phyloP scores from a whole-genome alignment of 2,888 invertebrate genomes.

The Galerucella pusilla region DNA sequence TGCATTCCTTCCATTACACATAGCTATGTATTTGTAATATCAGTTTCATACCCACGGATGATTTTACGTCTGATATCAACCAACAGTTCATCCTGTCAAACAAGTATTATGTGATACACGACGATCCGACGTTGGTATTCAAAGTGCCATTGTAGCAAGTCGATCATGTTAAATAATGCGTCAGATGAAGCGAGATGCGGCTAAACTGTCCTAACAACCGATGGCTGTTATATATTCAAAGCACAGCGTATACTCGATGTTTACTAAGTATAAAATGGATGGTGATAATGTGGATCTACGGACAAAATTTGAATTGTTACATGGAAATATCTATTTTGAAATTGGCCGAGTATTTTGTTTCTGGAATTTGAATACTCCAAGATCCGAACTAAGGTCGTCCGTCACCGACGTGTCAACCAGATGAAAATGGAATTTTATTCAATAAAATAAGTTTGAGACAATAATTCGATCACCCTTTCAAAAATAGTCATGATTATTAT shows the following conservation, averaged over 20 bases:
- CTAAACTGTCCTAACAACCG: slow-evolving; percentile 32
- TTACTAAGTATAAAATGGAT: slow-evolving; percentile 43
- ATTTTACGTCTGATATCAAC: not conserved
- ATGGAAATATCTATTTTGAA: not conserved
- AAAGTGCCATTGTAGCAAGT: slow-evolving; percentile 33
- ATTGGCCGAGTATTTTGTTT: too few relatives aligned
- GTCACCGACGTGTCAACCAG: too few relatives aligned
- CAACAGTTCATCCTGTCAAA: not conserved
- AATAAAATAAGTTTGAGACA: too few relatives aligned
- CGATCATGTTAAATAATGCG: slow-evolving; percentile 40
- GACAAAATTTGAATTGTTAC: slow-evolving; percentile 42
- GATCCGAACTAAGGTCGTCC: too few relatives aligned
- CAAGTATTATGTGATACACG: not conserved
- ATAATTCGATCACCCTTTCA: too few relatives aligned
- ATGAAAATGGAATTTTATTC: too few relatives aligned
- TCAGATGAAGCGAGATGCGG: slow-evolving; percentile 29
- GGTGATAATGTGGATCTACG: slow-evolving; percentile 36
- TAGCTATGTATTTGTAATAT: not conserved
- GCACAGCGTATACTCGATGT: slow-evolving; percentile 42
- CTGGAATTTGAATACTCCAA: too few relatives aligned
- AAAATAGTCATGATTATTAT: too few relatives aligned
- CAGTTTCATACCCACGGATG: not conserved
- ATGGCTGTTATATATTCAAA: slow-evolving; percentile 43
- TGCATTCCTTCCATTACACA: too few relatives aligned
- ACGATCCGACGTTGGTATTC: slow-evolving; percentile 24